Conservation (phyloP, 1,140 invertebrate species). For the Orius laevigatus region DNA sequence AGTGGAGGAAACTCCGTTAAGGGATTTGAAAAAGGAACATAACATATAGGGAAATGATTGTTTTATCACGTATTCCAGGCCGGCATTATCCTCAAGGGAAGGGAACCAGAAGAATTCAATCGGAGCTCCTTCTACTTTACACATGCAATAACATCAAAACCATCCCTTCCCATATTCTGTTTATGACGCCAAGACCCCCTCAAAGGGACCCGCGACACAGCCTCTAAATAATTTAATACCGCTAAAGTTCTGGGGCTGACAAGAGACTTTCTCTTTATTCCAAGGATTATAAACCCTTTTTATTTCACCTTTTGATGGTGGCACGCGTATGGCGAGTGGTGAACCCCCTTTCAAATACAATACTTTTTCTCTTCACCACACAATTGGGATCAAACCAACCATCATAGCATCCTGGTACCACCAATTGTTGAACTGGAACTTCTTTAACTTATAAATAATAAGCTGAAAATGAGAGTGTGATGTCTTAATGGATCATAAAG, state of each 20-base stretch:
- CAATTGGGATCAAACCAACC: too few relatives aligned
- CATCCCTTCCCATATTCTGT: constrained; percentile 3
- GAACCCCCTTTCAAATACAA: background rate
- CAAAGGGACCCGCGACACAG: background rate
- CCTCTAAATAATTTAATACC: constrained; percentile 7
- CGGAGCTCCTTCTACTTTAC: background rate
- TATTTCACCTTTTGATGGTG: too few relatives aligned
- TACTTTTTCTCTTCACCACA: background rate
- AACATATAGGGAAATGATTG: constrained; percentile 8
- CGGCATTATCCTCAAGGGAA: constrained; percentile 2
- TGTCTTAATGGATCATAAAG: too few relatives aligned
- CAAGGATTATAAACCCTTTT: too few relatives aligned
- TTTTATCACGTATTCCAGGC: constrained; percentile 1
- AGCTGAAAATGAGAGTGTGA: too few relatives aligned
- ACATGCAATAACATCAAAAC: constrained; percentile 6
- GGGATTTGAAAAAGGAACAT: background rate
- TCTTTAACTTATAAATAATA: too few relatives aligned
- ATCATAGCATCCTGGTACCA: too few relatives aligned
- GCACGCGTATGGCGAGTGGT: too few relatives aligned
- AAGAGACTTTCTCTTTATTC: background rate
- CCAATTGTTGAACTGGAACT: too few relatives aligned
- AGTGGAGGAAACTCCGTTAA: background rate
- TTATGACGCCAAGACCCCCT: background rate
- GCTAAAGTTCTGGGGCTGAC: background rate
- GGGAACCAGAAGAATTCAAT: constrained; percentile 1